Percentiles rank a stretch among this genome's conserved stretches.
phyloP scores from a whole-genome alignment of 2,797 vertebrate species.

The Loriculus beryllinus region DNA sequence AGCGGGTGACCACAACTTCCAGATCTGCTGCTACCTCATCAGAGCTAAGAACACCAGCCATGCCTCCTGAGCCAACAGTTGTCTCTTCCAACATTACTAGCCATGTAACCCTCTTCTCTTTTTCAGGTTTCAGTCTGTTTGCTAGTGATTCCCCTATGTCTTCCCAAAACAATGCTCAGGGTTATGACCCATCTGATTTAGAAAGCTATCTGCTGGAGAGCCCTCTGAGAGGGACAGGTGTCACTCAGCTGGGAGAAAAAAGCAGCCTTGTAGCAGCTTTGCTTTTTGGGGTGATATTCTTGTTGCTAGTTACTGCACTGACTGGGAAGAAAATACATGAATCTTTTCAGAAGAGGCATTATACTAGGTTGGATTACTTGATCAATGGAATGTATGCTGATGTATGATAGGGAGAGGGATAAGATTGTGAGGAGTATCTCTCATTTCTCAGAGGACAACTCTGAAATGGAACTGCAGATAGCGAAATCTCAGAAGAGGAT shows the following conservation, averaged over 20 bases:
- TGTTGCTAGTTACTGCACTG: slow-evolving; percentile 78
- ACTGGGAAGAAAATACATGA: slow-evolving; percentile 84
- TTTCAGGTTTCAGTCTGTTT: slow-evolving; percentile 16
- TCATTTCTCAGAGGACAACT: neutral
- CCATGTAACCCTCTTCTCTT: neutral
- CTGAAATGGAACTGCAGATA: neutral
- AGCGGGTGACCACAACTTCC: neutral
- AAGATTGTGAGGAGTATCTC: neutral
- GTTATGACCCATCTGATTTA: neutral
- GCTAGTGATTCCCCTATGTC: accelerated
- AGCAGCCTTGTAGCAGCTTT: slow-evolving; percentile 82
- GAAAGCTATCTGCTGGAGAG: neutral
- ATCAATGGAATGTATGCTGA: slow-evolving; percentile 93
- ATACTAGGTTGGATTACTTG: slow-evolving; percentile 88
- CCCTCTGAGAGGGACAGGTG: neutral
- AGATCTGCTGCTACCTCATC: neutral
- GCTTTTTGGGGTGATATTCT: slow-evolving; percentile 82
- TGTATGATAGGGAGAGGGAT: slow-evolving; percentile 69
- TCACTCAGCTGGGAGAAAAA: slow-evolving; percentile 68
- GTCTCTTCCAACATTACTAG: neutral
- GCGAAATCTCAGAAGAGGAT: neutral
- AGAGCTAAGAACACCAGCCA: neutral
- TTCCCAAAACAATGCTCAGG: neutral
- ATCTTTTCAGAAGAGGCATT: slow-evolving; percentile 85
- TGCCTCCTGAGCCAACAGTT: neutral